phyloP scores from a whole-genome alignment of 2,797 vertebrate species.

The Craterocephalus amniculus region DNA sequence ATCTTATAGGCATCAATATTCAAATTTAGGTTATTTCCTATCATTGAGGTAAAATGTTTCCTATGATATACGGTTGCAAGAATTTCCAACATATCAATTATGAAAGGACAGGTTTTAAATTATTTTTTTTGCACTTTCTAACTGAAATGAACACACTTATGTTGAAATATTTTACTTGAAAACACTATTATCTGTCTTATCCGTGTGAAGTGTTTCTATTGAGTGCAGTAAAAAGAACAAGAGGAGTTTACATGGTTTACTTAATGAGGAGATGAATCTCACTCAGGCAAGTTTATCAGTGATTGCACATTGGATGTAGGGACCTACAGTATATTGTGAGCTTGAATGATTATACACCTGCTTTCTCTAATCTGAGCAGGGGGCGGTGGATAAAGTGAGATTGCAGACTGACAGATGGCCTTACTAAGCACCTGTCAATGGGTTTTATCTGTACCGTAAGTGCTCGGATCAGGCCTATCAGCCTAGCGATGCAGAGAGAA shows the following conservation, averaged over 20 bases:
- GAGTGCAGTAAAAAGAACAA: background rate
- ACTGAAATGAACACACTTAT: background rate
- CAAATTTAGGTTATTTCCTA: background rate
- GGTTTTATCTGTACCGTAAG: constrained; percentile 46
- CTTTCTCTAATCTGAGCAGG: constrained; percentile 34
- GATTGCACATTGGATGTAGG: background rate
- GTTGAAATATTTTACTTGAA: background rate
- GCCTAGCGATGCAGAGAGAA: constrained; percentile 19
- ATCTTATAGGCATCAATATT: too few relatives aligned
- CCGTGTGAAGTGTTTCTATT: background rate
- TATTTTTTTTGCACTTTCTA: too few relatives aligned
- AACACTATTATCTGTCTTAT: background rate
- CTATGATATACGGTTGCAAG: too few relatives aligned
- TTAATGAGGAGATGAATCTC: background rate
- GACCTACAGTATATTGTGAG: background rate
- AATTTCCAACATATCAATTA: too few relatives aligned
- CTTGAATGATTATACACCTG: constrained; percentile 15
- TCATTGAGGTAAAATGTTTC: background rate
- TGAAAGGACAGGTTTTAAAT: too few relatives aligned
- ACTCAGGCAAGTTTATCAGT: constrained; percentile 10
- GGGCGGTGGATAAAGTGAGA: constrained; percentile 28
- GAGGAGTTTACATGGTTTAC: background rate
- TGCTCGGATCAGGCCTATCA: constrained; percentile 31
- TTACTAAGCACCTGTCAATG: constrained; percentile 62
- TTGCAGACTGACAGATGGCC: constrained; percentile 69